A percentile compares a stretch with the other conserved stretches of the same genome.
These are phyloP conservation scores for Meleagris gallopavo DNA, from an alignment of 2,113 vertebrate genomes.

Conservation along the genomic window DNA sequence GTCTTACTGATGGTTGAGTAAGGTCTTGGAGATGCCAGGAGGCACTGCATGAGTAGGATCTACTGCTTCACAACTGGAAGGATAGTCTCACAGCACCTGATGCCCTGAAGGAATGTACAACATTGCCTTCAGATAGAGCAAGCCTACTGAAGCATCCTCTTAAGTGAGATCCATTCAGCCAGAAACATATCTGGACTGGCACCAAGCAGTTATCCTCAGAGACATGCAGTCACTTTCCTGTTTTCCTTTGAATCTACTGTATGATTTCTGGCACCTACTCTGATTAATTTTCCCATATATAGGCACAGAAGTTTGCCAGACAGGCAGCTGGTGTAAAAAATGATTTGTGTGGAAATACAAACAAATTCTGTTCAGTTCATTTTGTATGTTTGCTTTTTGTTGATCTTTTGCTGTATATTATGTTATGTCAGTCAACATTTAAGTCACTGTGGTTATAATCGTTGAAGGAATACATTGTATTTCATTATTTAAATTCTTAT, in stretches of 20 bases:
- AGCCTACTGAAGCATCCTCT: neutral
- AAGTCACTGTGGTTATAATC: neutral
- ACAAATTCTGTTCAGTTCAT: neutral
- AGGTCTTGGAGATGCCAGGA: neutral
- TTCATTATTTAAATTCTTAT: neutral
- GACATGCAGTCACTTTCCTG: accelerated
- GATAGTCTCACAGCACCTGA: neutral
- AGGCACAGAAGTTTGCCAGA: neutral
- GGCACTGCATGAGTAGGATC: neutral
- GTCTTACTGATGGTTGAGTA: neutral
- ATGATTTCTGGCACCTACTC: neutral
- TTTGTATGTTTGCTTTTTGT: neutral
- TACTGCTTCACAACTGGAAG: neutral
- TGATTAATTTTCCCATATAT: neutral
- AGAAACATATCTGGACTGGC: neutral
- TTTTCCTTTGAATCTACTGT: neutral
- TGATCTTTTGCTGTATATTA: neutral
- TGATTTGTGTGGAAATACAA: neutral
- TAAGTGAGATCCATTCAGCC: neutral
- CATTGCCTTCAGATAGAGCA: neutral
- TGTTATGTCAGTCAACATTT: neutral
- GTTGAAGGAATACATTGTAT: neutral
- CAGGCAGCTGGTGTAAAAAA: neutral
- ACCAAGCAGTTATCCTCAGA: neutral
- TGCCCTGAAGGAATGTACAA: neutral